These are phyloP conservation scores for Mormoops blainvillei DNA, from an alignment of 2,113 vertebrate genomes.

Conservation along the genomic window DNA sequence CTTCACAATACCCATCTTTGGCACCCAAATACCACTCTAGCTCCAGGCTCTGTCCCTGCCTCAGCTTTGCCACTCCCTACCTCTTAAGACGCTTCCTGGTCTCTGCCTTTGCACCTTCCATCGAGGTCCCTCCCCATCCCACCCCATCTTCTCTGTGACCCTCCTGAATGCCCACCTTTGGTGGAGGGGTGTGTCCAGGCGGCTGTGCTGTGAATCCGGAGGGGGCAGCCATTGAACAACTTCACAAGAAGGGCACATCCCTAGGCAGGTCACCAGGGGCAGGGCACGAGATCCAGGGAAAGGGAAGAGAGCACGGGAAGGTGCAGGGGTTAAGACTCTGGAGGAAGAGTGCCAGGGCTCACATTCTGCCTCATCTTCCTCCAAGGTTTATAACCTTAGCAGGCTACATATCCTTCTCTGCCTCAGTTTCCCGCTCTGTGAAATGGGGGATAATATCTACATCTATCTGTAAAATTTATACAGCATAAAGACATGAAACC, in stretches of 20 bases:
- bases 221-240: conserved; percentile 90
- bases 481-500: neutral
- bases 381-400: neutral
- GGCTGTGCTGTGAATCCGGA: conserved; percentile 86
- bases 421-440: neutral
- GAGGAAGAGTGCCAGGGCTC: neutral
- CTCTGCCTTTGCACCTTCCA: neutral
- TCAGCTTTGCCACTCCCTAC: no score
- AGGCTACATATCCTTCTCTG: neutral
- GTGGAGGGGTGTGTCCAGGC: conserved; percentile 86
- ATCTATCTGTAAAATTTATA: neutral
- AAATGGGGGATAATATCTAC: neutral
- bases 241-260: conserved; percentile 84
- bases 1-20: neutral
- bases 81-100: neutral
- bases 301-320: neutral
- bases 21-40: neutral
- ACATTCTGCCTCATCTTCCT: neutral
- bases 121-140: neutral
- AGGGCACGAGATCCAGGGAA: neutral
- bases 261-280: conserved; percentile 58
- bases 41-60: neutral
- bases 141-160: rapidly evolving
- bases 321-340: neutral
- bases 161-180: conserved; percentile 79